These are phyloP conservation scores for Egretta garzetta DNA, from an alignment of 2,113 vertebrate species.

Conservation along the genomic window DNA sequence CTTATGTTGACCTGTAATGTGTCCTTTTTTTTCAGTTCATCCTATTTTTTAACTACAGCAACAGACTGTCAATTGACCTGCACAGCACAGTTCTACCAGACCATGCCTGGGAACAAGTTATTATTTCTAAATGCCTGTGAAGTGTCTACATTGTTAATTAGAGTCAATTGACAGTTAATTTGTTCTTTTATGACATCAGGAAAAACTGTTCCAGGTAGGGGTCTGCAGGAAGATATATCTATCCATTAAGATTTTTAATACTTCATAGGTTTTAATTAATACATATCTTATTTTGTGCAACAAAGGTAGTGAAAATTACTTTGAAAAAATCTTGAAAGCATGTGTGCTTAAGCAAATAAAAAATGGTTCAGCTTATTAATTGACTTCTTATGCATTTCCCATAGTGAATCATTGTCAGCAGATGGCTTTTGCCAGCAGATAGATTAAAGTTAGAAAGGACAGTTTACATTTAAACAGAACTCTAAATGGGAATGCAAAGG, in stretches of 20 bases:
- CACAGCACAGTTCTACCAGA: not conserved
- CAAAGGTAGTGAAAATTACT: not conserved
- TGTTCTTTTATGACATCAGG: not conserved
- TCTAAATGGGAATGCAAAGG: not conserved
- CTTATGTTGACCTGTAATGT: not conserved
- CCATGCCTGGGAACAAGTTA: not conserved
- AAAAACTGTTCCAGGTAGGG: not conserved
- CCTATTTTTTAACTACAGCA: not conserved
- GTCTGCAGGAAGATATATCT: not conserved
- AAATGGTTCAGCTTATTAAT: conserved; percentile 3
- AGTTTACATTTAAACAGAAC: not conserved
- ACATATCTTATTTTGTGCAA: not conserved
- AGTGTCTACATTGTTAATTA: not conserved
- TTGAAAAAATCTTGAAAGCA: not conserved
- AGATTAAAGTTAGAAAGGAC: not conserved
- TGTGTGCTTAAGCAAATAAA: not conserved
- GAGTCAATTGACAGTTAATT: not conserved
- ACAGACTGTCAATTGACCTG: not conserved
- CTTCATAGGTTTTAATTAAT: not conserved
- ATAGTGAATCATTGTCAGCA: not conserved
- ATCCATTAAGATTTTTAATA: not conserved
- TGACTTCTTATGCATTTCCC: not conserved
- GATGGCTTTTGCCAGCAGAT: not conserved
- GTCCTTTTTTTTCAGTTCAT: not conserved
- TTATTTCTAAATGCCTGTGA: not conserved